phyloP scores from a whole-genome alignment of 1,140 invertebrate genomes.

The Formica selysi region DNA sequence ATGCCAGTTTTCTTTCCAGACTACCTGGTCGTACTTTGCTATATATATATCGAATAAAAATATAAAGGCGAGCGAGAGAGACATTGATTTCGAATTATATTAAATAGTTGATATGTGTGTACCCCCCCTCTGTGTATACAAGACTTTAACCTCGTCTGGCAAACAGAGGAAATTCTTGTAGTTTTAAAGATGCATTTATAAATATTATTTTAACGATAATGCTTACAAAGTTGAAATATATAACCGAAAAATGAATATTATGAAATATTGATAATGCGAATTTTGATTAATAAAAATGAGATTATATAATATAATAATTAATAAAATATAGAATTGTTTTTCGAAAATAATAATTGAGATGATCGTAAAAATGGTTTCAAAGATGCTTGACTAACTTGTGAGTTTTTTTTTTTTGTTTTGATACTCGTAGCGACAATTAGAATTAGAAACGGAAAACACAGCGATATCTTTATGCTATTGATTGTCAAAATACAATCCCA shows the following conservation, averaged over 20 bases:
- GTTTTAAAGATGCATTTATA: neutral
- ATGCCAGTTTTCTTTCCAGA: constrained; percentile 3
- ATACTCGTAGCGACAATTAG: constrained; percentile 21
- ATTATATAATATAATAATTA: neutral
- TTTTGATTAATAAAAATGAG: neutral
- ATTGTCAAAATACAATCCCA: constrained; percentile 67
- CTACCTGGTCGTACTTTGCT: neutral
- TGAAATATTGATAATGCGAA: neutral
- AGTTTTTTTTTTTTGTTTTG: constrained; percentile 18
- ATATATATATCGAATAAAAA: constrained; percentile 35
- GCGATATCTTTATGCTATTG: constrained; percentile 61
- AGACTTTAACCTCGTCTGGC: constrained; percentile 33
- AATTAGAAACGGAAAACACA: constrained; percentile 29
- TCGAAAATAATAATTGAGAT: neutral
- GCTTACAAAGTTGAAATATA: too few species aligned
- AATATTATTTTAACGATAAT: neutral
- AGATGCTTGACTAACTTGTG: constrained; percentile 9
- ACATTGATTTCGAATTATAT: constrained; percentile 45
- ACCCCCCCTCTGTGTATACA: constrained; percentile 8
- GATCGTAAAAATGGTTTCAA: neutral
- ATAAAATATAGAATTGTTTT: neutral
- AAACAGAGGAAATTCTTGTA: constrained; percentile 22
- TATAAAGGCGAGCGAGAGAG: constrained; percentile 40
- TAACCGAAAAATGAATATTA: neutral
- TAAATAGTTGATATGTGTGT: constrained; percentile 53